Base-by-base conservation (phyloP, 2,113 vertebrate species). In the Chionis minor region DNA sequence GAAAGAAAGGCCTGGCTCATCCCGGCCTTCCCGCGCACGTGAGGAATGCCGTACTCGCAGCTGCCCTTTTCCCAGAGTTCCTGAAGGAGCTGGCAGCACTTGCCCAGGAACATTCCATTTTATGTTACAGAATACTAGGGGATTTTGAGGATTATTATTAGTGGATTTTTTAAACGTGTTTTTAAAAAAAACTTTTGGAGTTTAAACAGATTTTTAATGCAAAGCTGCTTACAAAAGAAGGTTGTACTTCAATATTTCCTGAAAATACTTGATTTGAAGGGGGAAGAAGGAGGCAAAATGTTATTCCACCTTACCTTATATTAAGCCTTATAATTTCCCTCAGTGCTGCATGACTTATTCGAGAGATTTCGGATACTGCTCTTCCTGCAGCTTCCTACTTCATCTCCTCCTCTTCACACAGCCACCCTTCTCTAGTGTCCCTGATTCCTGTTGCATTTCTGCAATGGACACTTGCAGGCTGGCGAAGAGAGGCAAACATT, bases 51-150 rank as follows among this genome's bases (percentile, higher is more conserved):
- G 97, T 99, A 52, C 99, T 99, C 1, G 99, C 99, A 10, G 98
- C 99, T 9, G 99, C 99, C 90, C 99, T 99, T 47, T 99, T 99
- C 97, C 98, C 99, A 0, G 99, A 99, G 98, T 99, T 99, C 97
- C 98, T 99, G 79, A 99, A 99, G 98, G 99, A 99, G 87, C 98
- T 99, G 97, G 99, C 99, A 6, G 99, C 99, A 81, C 97, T 99
- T 65, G 98, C 99, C 56, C 99, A 99, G 95, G 99, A 99, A 93
- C 99, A 99, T 98, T 99, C 99, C 87, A 98, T 99, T 93, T 97
- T 99, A 73, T 99, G 98, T 70, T 98, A 98, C 98, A 98, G 98
- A 96, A 84, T 98, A 92, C 97, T 98, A 94, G 98, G 98, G 54
- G 99, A 99, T 96, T 98, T 98, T 47, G 97, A 96, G 69, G 97